Conservation (phyloP, 1,140 invertebrate genomes). For the Pseudachorutes palmiensis region DNA sequence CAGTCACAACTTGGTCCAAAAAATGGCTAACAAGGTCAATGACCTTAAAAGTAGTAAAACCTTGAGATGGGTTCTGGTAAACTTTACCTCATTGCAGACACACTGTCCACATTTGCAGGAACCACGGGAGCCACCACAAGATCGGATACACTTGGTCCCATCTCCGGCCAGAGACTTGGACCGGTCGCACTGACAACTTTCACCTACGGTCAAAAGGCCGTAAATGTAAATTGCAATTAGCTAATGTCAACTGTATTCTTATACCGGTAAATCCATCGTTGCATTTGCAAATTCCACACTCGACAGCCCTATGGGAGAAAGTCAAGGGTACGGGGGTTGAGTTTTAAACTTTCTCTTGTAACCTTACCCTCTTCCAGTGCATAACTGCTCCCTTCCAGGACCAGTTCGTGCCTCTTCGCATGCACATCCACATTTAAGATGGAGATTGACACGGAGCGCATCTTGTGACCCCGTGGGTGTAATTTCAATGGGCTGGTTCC, state of each 20-base stretch:
- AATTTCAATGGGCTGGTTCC: conserved; percentile 46
- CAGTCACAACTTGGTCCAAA: conserved; percentile 24
- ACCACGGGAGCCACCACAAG: conserved; percentile 3
- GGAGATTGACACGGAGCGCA: conserved; percentile 45
- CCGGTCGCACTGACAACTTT: background rate
- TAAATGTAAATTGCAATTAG: background rate
- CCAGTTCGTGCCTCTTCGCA: conserved; percentile 43
- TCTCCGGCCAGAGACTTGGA: background rate
- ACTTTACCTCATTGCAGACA: conserved; percentile 18
- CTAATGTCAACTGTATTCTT: conserved; percentile 10
- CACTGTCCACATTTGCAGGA: conserved; percentile 24
- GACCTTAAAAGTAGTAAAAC: background rate
- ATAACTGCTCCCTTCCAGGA: conserved; percentile 17
- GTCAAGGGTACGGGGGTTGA: too few species aligned
- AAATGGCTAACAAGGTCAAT: conserved; percentile 15
- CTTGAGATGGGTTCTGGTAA: background rate
- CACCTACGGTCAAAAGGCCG: background rate
- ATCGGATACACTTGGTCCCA: conserved; percentile 14
- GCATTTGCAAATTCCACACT: conserved; percentile 20
- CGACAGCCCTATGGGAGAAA: background rate
- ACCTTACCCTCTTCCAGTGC: background rate
- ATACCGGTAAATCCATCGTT: conserved; percentile 3
- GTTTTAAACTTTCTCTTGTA: background rate
- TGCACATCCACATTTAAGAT: conserved; percentile 51
- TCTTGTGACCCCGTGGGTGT: conserved; percentile 51